Evolutionary conservation across 2,113 vertebrate genomes (phyloP), one percentile per base, ranked within the genome.

Genomic region (Glareola pratincola): DNA sequence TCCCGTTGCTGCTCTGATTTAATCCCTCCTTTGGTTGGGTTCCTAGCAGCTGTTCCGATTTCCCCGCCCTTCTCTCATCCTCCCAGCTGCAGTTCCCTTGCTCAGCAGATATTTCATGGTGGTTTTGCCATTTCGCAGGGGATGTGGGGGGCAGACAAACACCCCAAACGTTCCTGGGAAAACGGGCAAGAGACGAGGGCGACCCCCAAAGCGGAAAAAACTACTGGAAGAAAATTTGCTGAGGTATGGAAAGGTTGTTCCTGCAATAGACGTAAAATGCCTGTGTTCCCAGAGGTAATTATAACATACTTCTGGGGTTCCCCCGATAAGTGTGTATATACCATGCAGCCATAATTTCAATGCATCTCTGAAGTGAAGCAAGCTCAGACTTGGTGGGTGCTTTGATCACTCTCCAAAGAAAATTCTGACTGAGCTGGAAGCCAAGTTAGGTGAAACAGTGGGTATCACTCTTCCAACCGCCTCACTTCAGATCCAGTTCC

Each of bases 161-260:
- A 95, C 96, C 85, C 93, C 96, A 54, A 94, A 36, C 8, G 71
- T 92, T 96, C 97, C 98, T 97, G 98, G 97, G 74, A 98, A 98
- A 97, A 98, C 98, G 5, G 99, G 99, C 94, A 99, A 98, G 96
- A 99, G 98, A 97, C 98, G 99, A 95, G 99, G 99, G 89, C 98
- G 99, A 95, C 99, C 99, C 71, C 99, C 99, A 36, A 99, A 99
- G 97, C 98, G 99, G 93, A 99, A 98, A 97, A 99, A 98, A 95
- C 29, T 98, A 48, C 82, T 98, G 24, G 99, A 99, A 37, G 99
- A 99, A 80, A 94, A 96, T 60, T 57, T 96, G 41, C 69, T 97
- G 43, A 99, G 98, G 99, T 99, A 98, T 81, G 97, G 74, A 90
- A 86, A 73, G 20, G n/a, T 18, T 20, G 22, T 80, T 92, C 62